Evolutionary conservation across 1,140 invertebrate species (phyloP).

Genomic region (Aricia agestis): DNA sequence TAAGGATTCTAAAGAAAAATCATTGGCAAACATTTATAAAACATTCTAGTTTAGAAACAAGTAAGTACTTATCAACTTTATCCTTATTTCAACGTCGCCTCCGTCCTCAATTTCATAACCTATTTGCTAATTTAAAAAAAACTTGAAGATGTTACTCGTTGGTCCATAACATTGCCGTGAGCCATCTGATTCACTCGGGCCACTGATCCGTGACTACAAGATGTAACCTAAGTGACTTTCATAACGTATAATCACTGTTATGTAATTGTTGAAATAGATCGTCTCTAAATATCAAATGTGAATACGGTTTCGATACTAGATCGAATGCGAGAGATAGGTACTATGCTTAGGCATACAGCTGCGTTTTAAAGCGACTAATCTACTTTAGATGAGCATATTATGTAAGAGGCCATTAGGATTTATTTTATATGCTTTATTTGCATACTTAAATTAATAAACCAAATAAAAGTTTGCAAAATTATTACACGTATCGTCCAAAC

Average conservation of each 20-base stretch:
- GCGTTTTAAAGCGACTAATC: background rate
- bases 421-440: too few relatives aligned
- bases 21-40: background rate
- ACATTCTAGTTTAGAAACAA: background rate
- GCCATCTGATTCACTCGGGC: background rate
- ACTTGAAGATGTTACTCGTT: background rate
- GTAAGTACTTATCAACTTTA: background rate
- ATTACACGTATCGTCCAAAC: too few relatives aligned
- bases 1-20: background rate
- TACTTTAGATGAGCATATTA: too few relatives aligned
- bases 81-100: background rate
- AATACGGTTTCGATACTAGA: background rate
- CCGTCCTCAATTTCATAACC: background rate
- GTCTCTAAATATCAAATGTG: background rate
- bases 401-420: too few relatives aligned
- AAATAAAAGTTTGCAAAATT: too few relatives aligned
- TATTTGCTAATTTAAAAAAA: background rate
- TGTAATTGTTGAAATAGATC: constrained; percentile 4
- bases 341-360: background rate
- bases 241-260: constrained; percentile 9
- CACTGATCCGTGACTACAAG: constrained; percentile 6
- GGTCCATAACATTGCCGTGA: background rate
- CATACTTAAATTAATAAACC: too few relatives aligned
- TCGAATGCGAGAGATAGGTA: background rate
- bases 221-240: constrained; percentile 8